phyloP scores from a whole-genome alignment of 2,797 vertebrate species.

The Bradypus variegatus region DNA sequence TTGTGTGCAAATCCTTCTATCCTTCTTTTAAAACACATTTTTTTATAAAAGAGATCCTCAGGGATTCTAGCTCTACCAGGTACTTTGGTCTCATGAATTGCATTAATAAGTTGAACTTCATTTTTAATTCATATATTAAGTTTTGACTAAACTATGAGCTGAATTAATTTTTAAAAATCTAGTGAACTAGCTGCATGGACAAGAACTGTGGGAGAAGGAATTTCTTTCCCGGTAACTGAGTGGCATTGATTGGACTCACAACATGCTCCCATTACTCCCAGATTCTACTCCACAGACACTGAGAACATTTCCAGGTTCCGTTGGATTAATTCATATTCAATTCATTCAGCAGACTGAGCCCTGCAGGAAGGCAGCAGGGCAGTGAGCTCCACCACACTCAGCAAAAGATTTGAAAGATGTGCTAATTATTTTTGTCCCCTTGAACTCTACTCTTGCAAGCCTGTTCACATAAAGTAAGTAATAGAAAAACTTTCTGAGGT shows the following conservation, averaged over 20 bases:
- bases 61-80: background rate
- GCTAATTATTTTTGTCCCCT: slow-evolving; percentile 30
- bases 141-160: slow-evolving; percentile 7
- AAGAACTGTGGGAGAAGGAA: background rate
- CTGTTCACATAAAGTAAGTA: background rate
- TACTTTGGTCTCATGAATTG: background rate
- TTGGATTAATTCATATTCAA: slow-evolving; percentile 16
- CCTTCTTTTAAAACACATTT: background rate
- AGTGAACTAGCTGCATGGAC: background rate
- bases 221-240: background rate
- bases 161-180: background rate
- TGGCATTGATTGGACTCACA: background rate
- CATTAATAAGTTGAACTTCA: background rate
- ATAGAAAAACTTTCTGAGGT: background rate
- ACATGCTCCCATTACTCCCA: background rate
- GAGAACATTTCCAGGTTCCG: background rate
- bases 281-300: background rate
- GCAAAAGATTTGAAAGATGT: background rate
- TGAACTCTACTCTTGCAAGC: background rate
- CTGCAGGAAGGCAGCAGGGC: background rate
- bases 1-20: background rate
- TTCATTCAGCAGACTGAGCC: background rate
- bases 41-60: background rate
- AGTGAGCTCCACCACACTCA: background rate
- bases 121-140: slow-evolving; percentile 36